These are phyloP conservation scores for Parnassius apollo DNA, from an alignment of 2,888 invertebrate species.

Conservation along the genomic window DNA sequence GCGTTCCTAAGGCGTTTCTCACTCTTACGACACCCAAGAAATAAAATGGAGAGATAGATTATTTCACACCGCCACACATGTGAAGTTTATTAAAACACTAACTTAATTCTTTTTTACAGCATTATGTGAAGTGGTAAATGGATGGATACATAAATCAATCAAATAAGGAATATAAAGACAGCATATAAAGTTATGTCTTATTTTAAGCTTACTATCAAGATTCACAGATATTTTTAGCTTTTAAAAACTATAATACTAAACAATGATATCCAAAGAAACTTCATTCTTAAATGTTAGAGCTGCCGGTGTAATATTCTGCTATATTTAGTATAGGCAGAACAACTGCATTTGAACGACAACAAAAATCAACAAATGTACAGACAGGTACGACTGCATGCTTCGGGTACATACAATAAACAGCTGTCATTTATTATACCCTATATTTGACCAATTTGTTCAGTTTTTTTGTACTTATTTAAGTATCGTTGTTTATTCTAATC, in stretches of 20 bases:
- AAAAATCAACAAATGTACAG: constrained; percentile 9
- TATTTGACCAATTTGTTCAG: constrained; percentile 19
- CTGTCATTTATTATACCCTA: constrained; percentile 8
- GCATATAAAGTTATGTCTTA: no score
- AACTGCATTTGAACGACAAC: not conserved
- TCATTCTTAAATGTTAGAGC: constrained; percentile 19
- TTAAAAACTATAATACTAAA: constrained; percentile 9
- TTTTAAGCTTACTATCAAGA: not conserved
- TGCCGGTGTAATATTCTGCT: constrained; percentile 16
- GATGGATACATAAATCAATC: no score
- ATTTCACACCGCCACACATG: no score
- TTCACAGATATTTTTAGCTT: not conserved
- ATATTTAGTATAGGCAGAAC: constrained; percentile 5
- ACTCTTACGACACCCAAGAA: no score
- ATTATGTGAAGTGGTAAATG: no score
- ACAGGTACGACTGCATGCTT: constrained; percentile 1
- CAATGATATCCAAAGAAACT: constrained; percentile 9
- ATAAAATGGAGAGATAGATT: no score
- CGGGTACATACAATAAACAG: constrained; percentile 4
- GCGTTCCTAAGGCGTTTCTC: no score
- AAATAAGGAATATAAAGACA: no score
- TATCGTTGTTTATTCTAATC: constrained; percentile 12
- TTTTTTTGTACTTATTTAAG: constrained; percentile 5
- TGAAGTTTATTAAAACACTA: no score
- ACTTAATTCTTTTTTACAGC: no score